These are phyloP conservation scores for Mesoclemmys tuberculata DNA, from an alignment of 2,113 vertebrate species.

Conservation along the genomic window DNA sequence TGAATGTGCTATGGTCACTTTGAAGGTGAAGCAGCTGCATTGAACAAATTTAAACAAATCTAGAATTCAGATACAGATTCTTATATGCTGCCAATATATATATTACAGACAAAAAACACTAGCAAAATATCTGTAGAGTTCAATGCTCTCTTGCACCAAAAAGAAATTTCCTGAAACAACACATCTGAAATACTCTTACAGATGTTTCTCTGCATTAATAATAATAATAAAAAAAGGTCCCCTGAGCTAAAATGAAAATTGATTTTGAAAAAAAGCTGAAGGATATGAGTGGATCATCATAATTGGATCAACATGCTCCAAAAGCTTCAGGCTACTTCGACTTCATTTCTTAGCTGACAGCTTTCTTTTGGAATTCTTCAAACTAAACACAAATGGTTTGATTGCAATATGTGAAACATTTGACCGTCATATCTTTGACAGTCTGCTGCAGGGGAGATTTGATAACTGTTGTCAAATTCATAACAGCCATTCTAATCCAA, in stretches of 20 bases:
- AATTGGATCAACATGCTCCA: constrained; percentile 81
- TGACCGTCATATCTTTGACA: constrained; percentile 78
- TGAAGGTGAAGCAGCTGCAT: neutral
- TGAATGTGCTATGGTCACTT: neutral
- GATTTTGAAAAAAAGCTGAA: constrained; percentile 77
- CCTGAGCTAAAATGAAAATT: constrained; percentile 80
- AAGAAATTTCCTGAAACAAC: constrained; percentile 76
- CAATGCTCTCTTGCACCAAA: constrained; percentile 37
- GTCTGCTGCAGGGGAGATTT: constrained; percentile 75
- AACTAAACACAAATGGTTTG: constrained; percentile 76
- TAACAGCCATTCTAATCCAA: constrained; percentile 74
- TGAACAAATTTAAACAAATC: neutral
- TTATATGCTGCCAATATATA: fast-evolving
- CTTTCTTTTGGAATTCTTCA: constrained; percentile 80
- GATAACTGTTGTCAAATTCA: constrained; percentile 80
- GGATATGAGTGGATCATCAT: constrained; percentile 79
- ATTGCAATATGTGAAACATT: constrained; percentile 79
- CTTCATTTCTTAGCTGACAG: constrained; percentile 80
- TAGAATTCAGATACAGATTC: neutral
- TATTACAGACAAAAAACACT: constrained; percentile 19
- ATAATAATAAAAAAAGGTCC: constrained; percentile 51
- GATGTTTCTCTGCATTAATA: constrained; percentile 73
- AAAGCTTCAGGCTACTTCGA: constrained; percentile 74
- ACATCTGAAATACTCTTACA: constrained; percentile 70
- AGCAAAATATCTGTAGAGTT: constrained; percentile 42